Evolutionary conservation across 2,113 vertebrate genomes (phyloP).

Genomic region (Isichthys henryi): DNA sequence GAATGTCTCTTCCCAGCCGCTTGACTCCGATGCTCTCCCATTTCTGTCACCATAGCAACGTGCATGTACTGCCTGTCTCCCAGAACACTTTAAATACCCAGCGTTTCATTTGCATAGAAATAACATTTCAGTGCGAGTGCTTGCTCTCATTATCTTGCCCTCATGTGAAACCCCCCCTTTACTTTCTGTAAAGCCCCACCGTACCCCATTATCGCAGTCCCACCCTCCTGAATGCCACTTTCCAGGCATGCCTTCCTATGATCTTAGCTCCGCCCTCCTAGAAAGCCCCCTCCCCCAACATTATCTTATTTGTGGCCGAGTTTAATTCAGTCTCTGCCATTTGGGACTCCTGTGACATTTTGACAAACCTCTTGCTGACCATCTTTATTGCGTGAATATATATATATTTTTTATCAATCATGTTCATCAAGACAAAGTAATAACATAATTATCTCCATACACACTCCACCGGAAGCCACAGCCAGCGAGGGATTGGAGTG

Average conservation of each 20-base stretch:
- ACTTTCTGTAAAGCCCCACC: conserved; percentile 20
- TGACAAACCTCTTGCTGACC: conserved; percentile 38
- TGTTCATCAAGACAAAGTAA: conserved; percentile 53
- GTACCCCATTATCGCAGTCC: conserved; percentile 24
- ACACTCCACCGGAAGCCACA: conserved; percentile 23
- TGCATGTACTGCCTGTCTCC: conserved; percentile 42
- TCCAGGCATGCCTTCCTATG: neutral
- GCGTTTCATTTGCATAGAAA: conserved; percentile 71
- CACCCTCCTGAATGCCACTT: neutral
- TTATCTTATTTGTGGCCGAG: neutral
- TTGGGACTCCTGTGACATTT: conserved; percentile 38
- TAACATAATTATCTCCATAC: conserved; percentile 56
- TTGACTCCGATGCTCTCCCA: conserved; percentile 54
- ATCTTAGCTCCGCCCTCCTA: neutral
- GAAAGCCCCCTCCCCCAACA: neutral
- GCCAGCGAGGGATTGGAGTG: neutral
- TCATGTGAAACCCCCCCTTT: conserved; percentile 21
- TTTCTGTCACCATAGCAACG: conserved; percentile 72
- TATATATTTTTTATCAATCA: conserved; percentile 54
- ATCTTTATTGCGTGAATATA: conserved; percentile 54
- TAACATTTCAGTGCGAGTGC: conserved; percentile 60
- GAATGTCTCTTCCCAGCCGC: conserved; percentile 32
- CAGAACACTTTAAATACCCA: conserved; percentile 56
- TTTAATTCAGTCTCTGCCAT: conserved; percentile 27
- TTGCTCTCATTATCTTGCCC: conserved; percentile 42